Conservation (phyloP, 1,140 invertebrate genomes). For the Hyles vespertilio region DNA sequence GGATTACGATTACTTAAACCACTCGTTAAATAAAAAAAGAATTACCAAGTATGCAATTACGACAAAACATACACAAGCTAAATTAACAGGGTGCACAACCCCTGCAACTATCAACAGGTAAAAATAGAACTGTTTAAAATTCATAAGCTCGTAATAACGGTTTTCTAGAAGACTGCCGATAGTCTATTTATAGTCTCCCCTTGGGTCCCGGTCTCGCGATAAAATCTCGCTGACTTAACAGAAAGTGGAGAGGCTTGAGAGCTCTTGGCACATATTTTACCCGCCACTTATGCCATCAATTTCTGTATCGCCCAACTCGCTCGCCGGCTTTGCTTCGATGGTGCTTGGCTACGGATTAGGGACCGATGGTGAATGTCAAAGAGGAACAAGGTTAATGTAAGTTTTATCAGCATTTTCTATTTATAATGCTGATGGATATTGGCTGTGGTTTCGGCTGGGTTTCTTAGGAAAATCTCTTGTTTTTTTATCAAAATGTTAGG, state of each 20-base stretch:
- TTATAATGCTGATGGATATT: not conserved
- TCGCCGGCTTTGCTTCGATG: too few relatives aligned
- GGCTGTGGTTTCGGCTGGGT: not conserved
- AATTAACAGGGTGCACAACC: too few relatives aligned
- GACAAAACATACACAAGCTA: too few relatives aligned
- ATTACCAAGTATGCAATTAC: too few relatives aligned
- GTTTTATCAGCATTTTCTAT: too few relatives aligned
- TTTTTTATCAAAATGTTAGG: not conserved
- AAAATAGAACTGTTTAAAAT: not conserved
- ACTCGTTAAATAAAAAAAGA: too few relatives aligned
- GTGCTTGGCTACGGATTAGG: too few relatives aligned
- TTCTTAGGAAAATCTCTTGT: not conserved
- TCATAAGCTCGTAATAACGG: slow-evolving; percentile 2
- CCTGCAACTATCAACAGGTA: not conserved
- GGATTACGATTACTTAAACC: too few relatives aligned
- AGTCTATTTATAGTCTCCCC: slow-evolving; percentile 19
- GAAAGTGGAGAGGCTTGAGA: slow-evolving; percentile 1
- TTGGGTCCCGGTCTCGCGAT: slow-evolving; percentile 12
- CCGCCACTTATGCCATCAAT: slow-evolving; percentile 19
- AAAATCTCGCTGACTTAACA: slow-evolving; percentile 12
- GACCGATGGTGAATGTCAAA: too few relatives aligned
- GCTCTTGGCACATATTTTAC: slow-evolving; percentile 25
- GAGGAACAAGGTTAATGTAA: too few relatives aligned
- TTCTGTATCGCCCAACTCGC: slow-evolving; percentile 16
- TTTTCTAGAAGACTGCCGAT: not conserved